Evolutionary conservation across 2,797 vertebrate species (phyloP).

Genomic region (Acipenser transmontanus): DNA sequence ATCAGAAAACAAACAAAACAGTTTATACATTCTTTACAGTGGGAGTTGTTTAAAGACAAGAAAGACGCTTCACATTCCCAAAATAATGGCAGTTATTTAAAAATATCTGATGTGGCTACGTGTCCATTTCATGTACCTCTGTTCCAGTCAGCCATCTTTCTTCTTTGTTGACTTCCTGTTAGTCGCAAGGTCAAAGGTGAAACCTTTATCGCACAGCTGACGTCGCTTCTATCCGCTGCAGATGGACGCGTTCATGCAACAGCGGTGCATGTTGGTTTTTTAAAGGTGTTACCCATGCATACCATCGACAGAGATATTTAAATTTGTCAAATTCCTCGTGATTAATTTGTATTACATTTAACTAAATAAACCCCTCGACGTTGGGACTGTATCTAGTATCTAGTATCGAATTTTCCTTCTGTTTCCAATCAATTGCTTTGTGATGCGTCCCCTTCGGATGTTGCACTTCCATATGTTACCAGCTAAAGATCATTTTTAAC

Average conservation of each 20-base stretch:
- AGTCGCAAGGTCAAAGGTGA: not conserved
- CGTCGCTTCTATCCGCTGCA: not conserved
- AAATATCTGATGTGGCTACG: not conserved
- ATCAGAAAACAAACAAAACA: not conserved
- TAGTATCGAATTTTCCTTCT: too few species aligned
- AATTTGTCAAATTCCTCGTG: slow-evolving; percentile 9
- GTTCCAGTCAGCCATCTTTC: slow-evolving; percentile 60
- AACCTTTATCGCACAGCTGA: not conserved
- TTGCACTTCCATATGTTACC: too few species aligned
- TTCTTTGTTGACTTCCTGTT: slow-evolving; percentile 33
- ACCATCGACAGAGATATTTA: slow-evolving; percentile 20
- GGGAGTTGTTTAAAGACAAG: not conserved
- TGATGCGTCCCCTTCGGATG: too few species aligned
- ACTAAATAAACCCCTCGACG: not conserved
- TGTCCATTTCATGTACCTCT: slow-evolving; percentile 32
- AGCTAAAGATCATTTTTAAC: slow-evolving; percentile 1
- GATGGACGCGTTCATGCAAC: too few species aligned
- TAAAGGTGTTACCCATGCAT: not conserved
- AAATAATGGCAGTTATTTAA: slow-evolving; percentile 22
- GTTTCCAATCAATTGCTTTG: too few species aligned
- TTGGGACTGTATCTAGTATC: too few species aligned
- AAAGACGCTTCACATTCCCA: slow-evolving; percentile 37
- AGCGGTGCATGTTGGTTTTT: not conserved
- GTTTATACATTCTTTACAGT: too few species aligned
- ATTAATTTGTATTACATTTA: slow-evolving; percentile 6